Conservation (phyloP, 2,113 vertebrate genomes). For the Argyrosomus japonicus region DNA sequence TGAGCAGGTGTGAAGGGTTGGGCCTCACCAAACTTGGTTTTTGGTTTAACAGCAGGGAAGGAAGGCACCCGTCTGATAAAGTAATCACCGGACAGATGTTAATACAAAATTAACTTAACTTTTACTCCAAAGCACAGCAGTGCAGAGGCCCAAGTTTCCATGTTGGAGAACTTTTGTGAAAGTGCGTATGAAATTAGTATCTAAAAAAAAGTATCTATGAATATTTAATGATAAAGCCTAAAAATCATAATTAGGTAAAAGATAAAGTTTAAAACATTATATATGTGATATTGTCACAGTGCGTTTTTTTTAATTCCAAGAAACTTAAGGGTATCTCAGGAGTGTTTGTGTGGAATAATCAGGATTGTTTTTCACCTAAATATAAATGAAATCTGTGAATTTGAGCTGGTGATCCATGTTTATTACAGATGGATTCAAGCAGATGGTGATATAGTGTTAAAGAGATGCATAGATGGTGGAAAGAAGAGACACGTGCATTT, state of each 20-base stretch:
- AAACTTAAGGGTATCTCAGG: background rate
- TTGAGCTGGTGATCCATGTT: constrained; percentile 16
- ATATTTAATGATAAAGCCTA: background rate
- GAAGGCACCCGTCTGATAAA: constrained; percentile 36
- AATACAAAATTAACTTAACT: constrained; percentile 14
- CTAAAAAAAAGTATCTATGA: background rate
- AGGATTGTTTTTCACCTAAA: background rate
- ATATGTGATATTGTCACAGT: background rate
- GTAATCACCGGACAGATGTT: constrained; percentile 36
- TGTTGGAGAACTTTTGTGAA: background rate
- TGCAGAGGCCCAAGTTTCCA: background rate
- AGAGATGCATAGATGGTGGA: constrained; percentile 10
- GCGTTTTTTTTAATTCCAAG: background rate
- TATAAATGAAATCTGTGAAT: constrained; percentile 18
- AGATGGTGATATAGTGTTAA: constrained; percentile 55
- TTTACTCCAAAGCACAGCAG: constrained; percentile 14
- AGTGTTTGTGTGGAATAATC: constrained; percentile 1
- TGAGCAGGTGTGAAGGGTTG: background rate
- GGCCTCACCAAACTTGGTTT: constrained; percentile 10
- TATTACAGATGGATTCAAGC: constrained; percentile 50
- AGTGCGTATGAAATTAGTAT: background rate
- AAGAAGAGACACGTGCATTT: constrained; percentile 37
- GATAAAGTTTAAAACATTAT: background rate
- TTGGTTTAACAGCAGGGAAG: constrained; percentile 18
- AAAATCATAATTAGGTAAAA: background rate